Percentiles rank a stretch among this genome's conserved stretches.
Conservation (phyloP, 2,113 vertebrate genomes). For the Pseudois nayaur region DNA sequence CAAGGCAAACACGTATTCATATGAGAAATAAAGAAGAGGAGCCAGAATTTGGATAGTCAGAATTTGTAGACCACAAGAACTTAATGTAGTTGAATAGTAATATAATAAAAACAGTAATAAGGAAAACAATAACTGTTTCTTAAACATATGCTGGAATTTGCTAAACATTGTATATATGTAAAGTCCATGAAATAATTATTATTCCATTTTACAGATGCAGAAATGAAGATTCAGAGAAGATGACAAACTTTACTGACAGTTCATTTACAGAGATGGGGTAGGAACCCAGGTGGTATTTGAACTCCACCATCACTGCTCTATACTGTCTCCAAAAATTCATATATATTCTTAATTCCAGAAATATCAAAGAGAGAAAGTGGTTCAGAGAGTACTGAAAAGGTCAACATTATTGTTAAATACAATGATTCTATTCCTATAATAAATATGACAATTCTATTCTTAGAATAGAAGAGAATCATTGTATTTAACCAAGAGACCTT, state of each 20-base stretch:
- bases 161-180: background rate
- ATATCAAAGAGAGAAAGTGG: background rate
- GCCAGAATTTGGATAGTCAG: background rate
- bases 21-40: background rate
- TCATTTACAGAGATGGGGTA: background rate
- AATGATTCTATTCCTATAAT: background rate
- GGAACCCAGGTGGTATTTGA: background rate
- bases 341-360: background rate
- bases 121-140: background rate
- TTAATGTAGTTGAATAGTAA: background rate
- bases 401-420: background rate
- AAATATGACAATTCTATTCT: background rate
- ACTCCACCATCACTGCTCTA: background rate
- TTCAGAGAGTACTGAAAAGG: background rate
- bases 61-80: background rate
- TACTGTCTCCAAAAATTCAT: background rate
- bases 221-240: background rate
- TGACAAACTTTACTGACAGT: background rate
- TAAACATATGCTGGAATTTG: background rate
- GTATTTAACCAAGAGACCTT: background rate
- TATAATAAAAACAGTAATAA: slow-evolving; percentile 6
- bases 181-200: background rate
- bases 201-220: background rate
- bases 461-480: background rate
- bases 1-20: background rate